A percentile compares a stretch with the other conserved stretches of the same genome.
Evolutionary conservation across 2,888 invertebrate species (phyloP).

Genomic region (Miltochrista miniata): DNA sequence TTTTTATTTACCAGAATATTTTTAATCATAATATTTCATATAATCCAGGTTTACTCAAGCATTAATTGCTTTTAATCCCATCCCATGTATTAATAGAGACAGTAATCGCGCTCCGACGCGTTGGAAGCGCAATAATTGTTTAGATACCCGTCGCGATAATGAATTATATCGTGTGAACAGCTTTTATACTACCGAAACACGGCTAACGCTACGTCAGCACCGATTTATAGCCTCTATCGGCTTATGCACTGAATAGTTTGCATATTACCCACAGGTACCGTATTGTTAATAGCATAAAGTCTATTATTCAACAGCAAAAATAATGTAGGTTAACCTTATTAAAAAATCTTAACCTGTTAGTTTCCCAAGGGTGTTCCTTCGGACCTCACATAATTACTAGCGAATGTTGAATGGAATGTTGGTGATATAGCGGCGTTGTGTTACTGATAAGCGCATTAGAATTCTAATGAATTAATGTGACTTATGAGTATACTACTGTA

Average conservation of each 20-base stretch:
- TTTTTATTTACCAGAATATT: neutral
- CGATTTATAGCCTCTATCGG: constrained; percentile 60
- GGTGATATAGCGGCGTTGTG: constrained; percentile 2
- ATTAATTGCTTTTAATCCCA: neutral
- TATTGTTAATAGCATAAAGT: constrained; percentile 9
- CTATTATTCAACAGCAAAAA: constrained; percentile 4
- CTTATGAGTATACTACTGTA: no score
- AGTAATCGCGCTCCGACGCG: constrained; percentile 28
- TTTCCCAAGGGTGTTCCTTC: constrained; percentile 36
- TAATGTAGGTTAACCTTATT: constrained; percentile 40
- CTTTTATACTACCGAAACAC: constrained; percentile 55
- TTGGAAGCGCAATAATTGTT: constrained; percentile 44
- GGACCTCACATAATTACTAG: constrained; percentile 36
- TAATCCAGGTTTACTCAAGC: neutral
- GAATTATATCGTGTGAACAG: constrained; percentile 62
- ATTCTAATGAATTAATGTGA: neutral
- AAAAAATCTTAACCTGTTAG: constrained; percentile 38
- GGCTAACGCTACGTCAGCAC: constrained; percentile 33
- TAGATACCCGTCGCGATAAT: constrained; percentile 53
- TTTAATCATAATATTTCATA: neutral
- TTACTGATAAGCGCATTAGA: neutral
- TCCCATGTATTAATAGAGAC: constrained; percentile 2
- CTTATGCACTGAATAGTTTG: constrained; percentile 54
- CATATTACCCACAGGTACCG: constrained; percentile 32
- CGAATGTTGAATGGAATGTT: constrained; percentile 26